phyloP scores from a whole-genome alignment of 2,797 vertebrate species.

The Chaenodraco wilsoni region DNA sequence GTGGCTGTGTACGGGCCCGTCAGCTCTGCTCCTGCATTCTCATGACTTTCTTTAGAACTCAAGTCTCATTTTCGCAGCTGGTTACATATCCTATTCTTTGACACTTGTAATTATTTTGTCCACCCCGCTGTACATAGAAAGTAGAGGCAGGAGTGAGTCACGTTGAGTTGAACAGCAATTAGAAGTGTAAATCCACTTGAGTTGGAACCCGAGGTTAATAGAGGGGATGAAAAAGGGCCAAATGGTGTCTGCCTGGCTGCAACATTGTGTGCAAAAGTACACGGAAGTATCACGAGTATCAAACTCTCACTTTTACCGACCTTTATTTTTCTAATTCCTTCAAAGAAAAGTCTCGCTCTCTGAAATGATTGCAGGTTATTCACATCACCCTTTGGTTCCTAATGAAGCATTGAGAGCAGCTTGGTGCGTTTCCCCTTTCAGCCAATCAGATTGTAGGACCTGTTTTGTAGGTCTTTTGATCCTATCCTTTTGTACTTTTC shows the following conservation, averaged over 20 bases:
- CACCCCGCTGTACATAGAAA: neutral
- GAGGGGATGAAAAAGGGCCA: neutral
- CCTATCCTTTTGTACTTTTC: too few relatives aligned
- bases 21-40: neutral
- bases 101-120: conserved; percentile 1
- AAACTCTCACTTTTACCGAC: neutral
- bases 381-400: too few relatives aligned
- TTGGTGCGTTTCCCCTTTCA: too few relatives aligned
- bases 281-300: neutral
- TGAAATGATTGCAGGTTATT: too few relatives aligned
- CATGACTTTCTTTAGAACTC: too few relatives aligned
- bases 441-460: neutral
- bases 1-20: neutral
- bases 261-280: neutral
- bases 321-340: too few relatives aligned
- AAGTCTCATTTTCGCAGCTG: neutral
- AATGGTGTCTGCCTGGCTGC: neutral
- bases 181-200: neutral
- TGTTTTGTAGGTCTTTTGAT: neutral
- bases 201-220: neutral
- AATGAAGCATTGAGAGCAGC: too few relatives aligned
- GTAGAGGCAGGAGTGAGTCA: conserved; percentile 5
- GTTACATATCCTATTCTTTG: neutral
- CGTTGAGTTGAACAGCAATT: conserved; percentile 10
- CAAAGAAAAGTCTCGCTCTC: too few relatives aligned